A percentile compares a stretch with the other conserved stretches of the same genome.
These are phyloP conservation scores for Pharmacophagus antenor DNA, from an alignment of 2,888 invertebrate species.

Conservation along the genomic window DNA sequence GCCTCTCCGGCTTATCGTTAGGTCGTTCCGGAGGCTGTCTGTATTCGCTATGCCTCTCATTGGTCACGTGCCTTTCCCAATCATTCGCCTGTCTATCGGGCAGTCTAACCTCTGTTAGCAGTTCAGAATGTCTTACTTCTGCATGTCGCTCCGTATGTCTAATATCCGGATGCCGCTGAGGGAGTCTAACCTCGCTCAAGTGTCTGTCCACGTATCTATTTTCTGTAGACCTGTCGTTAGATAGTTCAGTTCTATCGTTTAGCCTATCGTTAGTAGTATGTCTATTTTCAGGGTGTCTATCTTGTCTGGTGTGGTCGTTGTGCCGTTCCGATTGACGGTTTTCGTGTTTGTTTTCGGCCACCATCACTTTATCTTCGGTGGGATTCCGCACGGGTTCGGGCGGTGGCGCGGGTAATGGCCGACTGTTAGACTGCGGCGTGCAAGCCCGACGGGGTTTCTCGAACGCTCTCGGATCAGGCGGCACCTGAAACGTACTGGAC, in stretches of 20 bases:
- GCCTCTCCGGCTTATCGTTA: conserved; percentile 47
- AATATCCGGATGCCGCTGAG: conserved; percentile 28
- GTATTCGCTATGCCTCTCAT: conserved; percentile 45
- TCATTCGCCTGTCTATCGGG: conserved; percentile 35
- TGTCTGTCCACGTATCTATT: conserved; percentile 22
- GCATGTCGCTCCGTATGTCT: conserved; percentile 23
- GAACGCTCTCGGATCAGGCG: conserved; percentile 70
- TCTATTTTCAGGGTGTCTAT: conserved; percentile 36
- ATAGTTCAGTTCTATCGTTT: conserved; percentile 35
- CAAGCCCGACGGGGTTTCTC: conserved; percentile 72
- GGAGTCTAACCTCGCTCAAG: conserved; percentile 28
- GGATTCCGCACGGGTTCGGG: conserved; percentile 43
- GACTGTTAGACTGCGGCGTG: conserved; percentile 70
- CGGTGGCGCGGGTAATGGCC: conserved; percentile 70
- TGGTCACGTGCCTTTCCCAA: conserved; percentile 32
- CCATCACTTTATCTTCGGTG: conserved; percentile 27
- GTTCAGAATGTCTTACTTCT: conserved; percentile 34
- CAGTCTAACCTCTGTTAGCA: no score
- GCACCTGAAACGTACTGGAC: conserved; percentile 46
- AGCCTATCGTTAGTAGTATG: conserved; percentile 34
- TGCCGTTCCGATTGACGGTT: conserved; percentile 27
- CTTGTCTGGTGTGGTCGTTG: conserved; percentile 31
- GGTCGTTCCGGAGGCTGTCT: conserved; percentile 56
- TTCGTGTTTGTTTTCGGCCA: conserved; percentile 27
- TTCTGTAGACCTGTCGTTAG: conserved; percentile 27